Conservation (phyloP, 1,140 invertebrate species). For the Aricia agestis region DNA sequence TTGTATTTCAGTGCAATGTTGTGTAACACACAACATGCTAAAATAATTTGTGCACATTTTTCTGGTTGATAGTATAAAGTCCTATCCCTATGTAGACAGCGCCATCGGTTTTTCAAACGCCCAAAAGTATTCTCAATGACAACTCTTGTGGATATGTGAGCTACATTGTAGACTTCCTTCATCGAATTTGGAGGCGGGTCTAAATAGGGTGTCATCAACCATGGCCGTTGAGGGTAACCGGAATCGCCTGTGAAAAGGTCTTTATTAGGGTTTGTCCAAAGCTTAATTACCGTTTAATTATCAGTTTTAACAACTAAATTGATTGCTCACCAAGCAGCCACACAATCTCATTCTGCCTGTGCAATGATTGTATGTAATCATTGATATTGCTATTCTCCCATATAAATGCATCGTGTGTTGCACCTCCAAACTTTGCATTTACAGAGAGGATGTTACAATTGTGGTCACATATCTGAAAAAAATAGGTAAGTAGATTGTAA, state of each 20-base stretch:
- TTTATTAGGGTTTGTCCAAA: too few species aligned
- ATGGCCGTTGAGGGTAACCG: conserved; percentile 33
- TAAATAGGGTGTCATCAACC: conserved; percentile 30
- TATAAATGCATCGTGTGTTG: conserved; percentile 40
- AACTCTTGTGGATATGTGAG: conserved; percentile 29
- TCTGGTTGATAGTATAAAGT: conserved; percentile 36
- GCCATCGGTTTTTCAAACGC: conserved; percentile 30
- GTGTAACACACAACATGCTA: conserved; percentile 37
- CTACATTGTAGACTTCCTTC: neutral
- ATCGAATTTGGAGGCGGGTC: conserved; percentile 25
- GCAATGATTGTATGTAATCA: conserved; percentile 25
- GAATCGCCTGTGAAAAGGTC: conserved; percentile 31
- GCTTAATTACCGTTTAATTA: conserved; percentile 16
- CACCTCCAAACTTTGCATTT: conserved; percentile 39
- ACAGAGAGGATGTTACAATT: conserved; percentile 37
- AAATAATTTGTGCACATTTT: conserved; percentile 37
- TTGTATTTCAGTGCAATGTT: conserved; percentile 27
- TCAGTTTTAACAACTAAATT: neutral
- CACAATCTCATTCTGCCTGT: conserved; percentile 25
- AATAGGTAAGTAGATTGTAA: too few species aligned
- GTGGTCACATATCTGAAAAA: conserved; percentile 39
- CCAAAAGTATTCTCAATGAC: conserved; percentile 37
- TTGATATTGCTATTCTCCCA: conserved; percentile 34
- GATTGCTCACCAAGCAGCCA: conserved; percentile 26
- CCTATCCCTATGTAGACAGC: conserved; percentile 41